Conservation (phyloP, 2,888 invertebrate genomes). For the Carterocephalus palaemon region DNA sequence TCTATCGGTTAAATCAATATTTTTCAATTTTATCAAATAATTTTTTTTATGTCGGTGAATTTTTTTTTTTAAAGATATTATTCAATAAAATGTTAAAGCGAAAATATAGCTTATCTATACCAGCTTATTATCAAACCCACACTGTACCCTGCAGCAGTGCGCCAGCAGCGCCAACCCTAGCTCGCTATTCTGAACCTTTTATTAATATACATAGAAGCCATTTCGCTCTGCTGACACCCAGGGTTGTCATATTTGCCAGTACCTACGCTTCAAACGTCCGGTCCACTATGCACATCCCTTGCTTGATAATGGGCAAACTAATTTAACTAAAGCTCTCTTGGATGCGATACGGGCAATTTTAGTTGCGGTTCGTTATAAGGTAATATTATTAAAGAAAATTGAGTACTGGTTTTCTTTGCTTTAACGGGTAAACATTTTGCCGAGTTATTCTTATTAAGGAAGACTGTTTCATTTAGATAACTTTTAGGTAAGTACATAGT, state of each 20-base stretch:
- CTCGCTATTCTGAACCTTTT: constrained; percentile 1
- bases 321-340: constrained; percentile 9
- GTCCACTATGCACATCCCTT: constrained; percentile 21
- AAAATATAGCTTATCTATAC: background rate
- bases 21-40: no score
- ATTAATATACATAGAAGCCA: background rate
- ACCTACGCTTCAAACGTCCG: constrained; percentile 11
- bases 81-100: no score
- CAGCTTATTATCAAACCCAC: background rate
- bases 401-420: no score
- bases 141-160: constrained; percentile 14
- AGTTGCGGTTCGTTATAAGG: no score
- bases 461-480: no score
- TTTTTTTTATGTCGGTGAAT: no score
- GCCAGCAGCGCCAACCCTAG: constrained; percentile 5
- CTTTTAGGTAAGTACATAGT: no score
- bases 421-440: no score
- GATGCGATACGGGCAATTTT: constrained; percentile 4
- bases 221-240: background rate
- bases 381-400: no score
- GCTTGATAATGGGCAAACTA: constrained; percentile 20
- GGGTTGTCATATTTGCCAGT: constrained; percentile 19
- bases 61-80: no score
- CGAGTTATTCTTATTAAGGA: no score
- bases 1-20: no score